Evolutionary conservation across 2,888 invertebrate genomes (phyloP).

Genomic region (Ecliptopera silaceata): DNA sequence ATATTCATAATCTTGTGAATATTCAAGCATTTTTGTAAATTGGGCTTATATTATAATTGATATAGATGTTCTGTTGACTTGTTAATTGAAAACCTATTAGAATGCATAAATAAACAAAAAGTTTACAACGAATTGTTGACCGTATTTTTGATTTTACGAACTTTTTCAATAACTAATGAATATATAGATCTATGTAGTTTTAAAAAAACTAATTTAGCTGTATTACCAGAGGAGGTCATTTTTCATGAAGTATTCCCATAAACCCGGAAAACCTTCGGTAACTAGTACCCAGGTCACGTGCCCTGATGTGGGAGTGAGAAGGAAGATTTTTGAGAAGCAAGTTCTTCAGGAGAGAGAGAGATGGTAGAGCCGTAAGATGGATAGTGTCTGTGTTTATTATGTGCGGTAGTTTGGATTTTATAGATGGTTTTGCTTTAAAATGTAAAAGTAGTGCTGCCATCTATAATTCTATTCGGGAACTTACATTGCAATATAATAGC

Average conservation of each 20-base stretch:
- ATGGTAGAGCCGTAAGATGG: slow-evolving; percentile 46
- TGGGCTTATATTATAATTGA: too few relatives aligned
- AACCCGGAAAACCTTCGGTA: slow-evolving; percentile 52
- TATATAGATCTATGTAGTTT: background rate
- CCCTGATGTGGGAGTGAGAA: slow-evolving; percentile 40
- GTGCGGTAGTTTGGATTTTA: slow-evolving; percentile 26
- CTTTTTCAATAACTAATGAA: slow-evolving; percentile 4
- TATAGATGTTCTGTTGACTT: background rate
- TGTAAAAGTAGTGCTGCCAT: slow-evolving; percentile 2
- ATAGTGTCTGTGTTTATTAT: slow-evolving; percentile 41
- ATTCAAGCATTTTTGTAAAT: too few relatives aligned
- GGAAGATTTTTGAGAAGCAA: background rate
- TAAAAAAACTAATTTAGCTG: slow-evolving; percentile 56
- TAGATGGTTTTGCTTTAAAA: slow-evolving; percentile 21
- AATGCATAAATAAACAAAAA: background rate
- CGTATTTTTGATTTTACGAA: background rate
- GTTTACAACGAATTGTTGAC: background rate
- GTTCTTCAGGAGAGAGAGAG: slow-evolving; percentile 32
- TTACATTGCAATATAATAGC: background rate
- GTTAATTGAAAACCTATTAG: background rate
- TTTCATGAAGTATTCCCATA: slow-evolving; percentile 70
- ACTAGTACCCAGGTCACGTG: slow-evolving; percentile 72
- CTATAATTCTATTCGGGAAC: background rate
- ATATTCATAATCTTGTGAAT: too few relatives aligned
- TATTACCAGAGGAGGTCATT: slow-evolving; percentile 63